A percentile compares a stretch with the other conserved stretches of the same genome.
These are phyloP conservation scores for Stratiomys singularior DNA, from an alignment of 2,888 invertebrate species.

Conservation along the genomic window DNA sequence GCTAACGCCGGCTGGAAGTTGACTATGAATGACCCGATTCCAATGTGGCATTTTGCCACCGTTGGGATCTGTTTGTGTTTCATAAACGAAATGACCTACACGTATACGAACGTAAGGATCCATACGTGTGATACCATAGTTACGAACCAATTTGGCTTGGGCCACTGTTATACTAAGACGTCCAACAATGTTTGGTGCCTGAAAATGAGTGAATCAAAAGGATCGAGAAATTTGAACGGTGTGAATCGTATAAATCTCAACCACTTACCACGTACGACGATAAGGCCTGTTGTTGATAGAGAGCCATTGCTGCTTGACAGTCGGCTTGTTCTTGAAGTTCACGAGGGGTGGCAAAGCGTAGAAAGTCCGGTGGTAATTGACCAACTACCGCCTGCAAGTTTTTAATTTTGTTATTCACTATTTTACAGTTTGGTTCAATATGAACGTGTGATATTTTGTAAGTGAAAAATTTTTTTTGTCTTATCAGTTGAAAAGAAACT, in stretches of 20 bases:
- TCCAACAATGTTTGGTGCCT: conserved; percentile 66
- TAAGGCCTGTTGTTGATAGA: conserved; percentile 58
- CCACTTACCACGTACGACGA: conserved; percentile 56
- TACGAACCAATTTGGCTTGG: conserved; percentile 92
- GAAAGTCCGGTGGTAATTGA: conserved; percentile 58
- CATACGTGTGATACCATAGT: conserved; percentile 95
- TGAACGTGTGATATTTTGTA: too few species aligned
- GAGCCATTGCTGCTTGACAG: conserved; percentile 58
- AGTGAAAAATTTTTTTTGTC: too few species aligned
- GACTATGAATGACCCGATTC: conserved; percentile 89
- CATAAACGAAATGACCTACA: conserved; percentile 93
- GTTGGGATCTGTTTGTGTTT: conserved; percentile 94
- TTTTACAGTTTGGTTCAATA: too few species aligned
- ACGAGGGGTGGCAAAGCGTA: conserved; percentile 57
- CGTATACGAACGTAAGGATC: conserved; percentile 94
- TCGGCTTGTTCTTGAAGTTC: conserved; percentile 58
- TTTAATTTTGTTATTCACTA: too few species aligned
- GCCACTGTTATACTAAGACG: conserved; percentile 86
- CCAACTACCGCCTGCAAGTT: conserved; percentile 56
- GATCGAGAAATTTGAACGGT: neutral
- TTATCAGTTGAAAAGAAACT: too few species aligned
- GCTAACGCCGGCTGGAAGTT: conserved; percentile 86
- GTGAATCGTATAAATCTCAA: neutral
- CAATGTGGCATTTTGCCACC: conserved; percentile 95
- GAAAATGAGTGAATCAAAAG: neutral